Evolutionary conservation across 1,140 invertebrate genomes (phyloP).

Genomic region (Hyles euphorbiae): DNA sequence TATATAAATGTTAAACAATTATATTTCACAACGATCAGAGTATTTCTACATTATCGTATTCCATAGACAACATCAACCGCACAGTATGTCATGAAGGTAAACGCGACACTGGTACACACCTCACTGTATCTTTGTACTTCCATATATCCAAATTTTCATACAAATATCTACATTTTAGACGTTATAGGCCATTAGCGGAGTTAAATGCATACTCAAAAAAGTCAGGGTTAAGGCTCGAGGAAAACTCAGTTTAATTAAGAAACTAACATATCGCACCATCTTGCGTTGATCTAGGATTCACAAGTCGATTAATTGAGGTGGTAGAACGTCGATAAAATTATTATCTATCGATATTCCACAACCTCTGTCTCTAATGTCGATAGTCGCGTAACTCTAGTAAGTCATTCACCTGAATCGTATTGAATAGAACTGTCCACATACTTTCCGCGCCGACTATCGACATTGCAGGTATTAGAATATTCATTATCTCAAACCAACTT

Average conservation of each 20-base stretch:
- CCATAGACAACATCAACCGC: conserved; percentile 22
- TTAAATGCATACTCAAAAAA: conserved; percentile 49
- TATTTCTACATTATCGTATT: conserved; percentile 24
- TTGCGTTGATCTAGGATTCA: conserved; percentile 11
- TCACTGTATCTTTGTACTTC: conserved; percentile 32
- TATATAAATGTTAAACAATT: conserved; percentile 22
- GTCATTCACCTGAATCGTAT: too few species aligned
- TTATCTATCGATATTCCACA: conserved; percentile 11
- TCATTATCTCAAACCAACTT: too few species aligned
- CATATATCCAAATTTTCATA: conserved; percentile 17
- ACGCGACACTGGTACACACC: not conserved
- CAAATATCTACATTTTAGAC: conserved; percentile 35
- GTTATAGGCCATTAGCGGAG: conserved; percentile 58
- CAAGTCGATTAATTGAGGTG: conserved; percentile 11
- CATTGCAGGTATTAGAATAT: too few species aligned
- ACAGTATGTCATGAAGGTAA: conserved; percentile 8
- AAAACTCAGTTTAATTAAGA: conserved; percentile 13
- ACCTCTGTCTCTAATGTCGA: conserved; percentile 7
- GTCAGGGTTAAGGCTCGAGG: not conserved
- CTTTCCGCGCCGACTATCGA: too few species aligned
- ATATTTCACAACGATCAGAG: conserved; percentile 40
- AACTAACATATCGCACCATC: conserved; percentile 14
- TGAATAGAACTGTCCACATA: too few species aligned
- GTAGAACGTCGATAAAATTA: conserved; percentile 7
- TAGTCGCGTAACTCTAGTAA: conserved; percentile 2